phyloP scores from a whole-genome alignment of 2,888 invertebrate species.

The Ormyrus pomaceus region DNA sequence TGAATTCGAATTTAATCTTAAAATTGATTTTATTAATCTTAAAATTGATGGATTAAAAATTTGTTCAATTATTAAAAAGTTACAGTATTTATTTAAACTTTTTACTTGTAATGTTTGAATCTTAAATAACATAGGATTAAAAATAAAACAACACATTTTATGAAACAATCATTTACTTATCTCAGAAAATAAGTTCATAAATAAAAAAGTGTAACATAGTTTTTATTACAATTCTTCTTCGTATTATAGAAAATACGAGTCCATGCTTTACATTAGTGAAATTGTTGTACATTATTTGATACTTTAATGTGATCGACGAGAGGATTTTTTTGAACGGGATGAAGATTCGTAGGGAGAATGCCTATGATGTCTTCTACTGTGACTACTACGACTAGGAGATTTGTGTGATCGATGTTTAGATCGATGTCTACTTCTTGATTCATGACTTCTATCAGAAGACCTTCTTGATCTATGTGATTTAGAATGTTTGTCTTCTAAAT shows the following conservation, averaged over 20 bases:
- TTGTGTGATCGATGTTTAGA: conserved; percentile 43
- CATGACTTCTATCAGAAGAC: conserved; percentile 31
- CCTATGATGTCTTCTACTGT: conserved; percentile 45
- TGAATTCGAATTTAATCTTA: too few species aligned
- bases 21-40: too few species aligned
- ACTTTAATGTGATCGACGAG: conserved; percentile 46
- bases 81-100: too few species aligned
- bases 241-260: conserved; percentile 17
- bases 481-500: conserved; percentile 23
- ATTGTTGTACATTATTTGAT: conserved; percentile 9
- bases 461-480: conserved; percentile 32
- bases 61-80: too few species aligned
- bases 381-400: conserved; percentile 46
- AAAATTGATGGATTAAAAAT: too few species aligned
- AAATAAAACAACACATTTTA: neutral
- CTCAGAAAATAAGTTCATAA: conserved; percentile 39
- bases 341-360: conserved; percentile 49
- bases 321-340: conserved; percentile 52
- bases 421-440: conserved; percentile 41
- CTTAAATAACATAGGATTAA: conserved; percentile 4
- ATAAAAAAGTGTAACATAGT: conserved; percentile 43
- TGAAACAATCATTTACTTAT: conserved; percentile 28
- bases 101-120: too few species aligned
- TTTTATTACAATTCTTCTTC: conserved; percentile 28
- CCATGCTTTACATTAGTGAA: neutral